These are phyloP conservation scores for Sepiola atlantica DNA, from an alignment of 2,888 invertebrate genomes.

Conservation along the genomic window DNA sequence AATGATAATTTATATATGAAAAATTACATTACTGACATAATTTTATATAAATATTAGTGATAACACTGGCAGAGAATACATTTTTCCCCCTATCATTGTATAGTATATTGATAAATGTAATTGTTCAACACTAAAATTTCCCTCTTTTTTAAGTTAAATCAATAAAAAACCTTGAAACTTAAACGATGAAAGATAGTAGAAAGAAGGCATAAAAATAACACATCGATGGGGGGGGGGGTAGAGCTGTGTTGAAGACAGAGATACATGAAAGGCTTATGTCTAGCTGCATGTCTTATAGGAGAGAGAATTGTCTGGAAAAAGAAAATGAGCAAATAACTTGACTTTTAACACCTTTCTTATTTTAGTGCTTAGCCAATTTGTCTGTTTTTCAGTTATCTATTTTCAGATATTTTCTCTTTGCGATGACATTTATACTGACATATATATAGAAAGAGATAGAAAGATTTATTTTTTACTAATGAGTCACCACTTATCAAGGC, in stretches of 20 bases:
- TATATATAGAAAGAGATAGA: not conserved
- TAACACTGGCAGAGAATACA: too few relatives aligned
- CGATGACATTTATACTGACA: not conserved
- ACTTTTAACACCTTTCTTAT: not conserved
- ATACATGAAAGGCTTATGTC: not conserved
- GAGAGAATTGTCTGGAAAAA: not conserved
- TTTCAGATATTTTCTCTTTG: not conserved
- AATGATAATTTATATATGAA: too few relatives aligned
- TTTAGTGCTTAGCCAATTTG: not conserved
- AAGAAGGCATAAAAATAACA: not conserved
- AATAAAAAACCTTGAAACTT: too few relatives aligned
- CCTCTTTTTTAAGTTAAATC: too few relatives aligned
- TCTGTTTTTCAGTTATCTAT: not conserved
- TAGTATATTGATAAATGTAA: too few relatives aligned
- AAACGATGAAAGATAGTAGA: not conserved
- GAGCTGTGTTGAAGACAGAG: not conserved
- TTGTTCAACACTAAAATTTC: too few relatives aligned
- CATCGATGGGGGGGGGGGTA: not conserved
- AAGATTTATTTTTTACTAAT: too few relatives aligned
- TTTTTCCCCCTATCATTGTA: too few relatives aligned
- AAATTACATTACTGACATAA: too few relatives aligned
- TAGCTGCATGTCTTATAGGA: not conserved
- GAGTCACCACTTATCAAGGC: too few relatives aligned
- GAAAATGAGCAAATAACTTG: not conserved
- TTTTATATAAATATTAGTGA: too few relatives aligned